Evolutionary conservation across 2,888 invertebrate genomes (phyloP), one percentile per base, ranked within the genome.

Genomic region (Mythimna albipuncta): DNA sequence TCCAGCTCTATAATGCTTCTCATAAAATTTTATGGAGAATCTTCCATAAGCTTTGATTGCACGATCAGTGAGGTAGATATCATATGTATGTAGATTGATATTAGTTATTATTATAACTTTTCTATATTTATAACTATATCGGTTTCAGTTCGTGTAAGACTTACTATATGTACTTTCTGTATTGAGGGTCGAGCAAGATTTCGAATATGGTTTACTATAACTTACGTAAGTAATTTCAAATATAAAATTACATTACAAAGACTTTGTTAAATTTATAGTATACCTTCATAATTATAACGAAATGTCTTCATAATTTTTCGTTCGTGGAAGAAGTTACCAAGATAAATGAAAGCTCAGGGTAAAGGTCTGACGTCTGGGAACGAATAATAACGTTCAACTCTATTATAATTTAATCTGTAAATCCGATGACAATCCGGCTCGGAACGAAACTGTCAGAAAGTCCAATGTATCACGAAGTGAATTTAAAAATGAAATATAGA

Each of bases 21-120:
- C 92, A 87, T 94, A 92, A 94, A 94, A 93, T 93, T 93, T 94
- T 93, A 94, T 86, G 91, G 88, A 83, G 85, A 90, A 92, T 93
- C 91, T 93, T 92, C 91, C 90, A 89, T 91, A 91, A 91, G 92
- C 89, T 91, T 89, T 90, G 91, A 91, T 91, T 91, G 87, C 87
- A 81, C 88, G 87, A 89, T 90, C 91, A 86, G 85, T 87, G 64
- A 84, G 89, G 86, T 85, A 88, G 82, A 86, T 85, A 81, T 77
- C 64, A 67, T 79, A 75, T 75, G 50, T 77, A 83, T 77, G 79
- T 82, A 79, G 70, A 84, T 84, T 77, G 77, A 78, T 77, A 84
- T 80, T 80, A 75, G 72, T 78, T 81, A 75, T 69, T 72, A 69
- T 71, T 65, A 75, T 82, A 77, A 77, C 65, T 78, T 72, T 65